Percentiles rank a stretch among this genome's conserved stretches.
Conservation (phyloP, 2,113 vertebrate genomes). For the Leptobrachium ailaonicum region DNA sequence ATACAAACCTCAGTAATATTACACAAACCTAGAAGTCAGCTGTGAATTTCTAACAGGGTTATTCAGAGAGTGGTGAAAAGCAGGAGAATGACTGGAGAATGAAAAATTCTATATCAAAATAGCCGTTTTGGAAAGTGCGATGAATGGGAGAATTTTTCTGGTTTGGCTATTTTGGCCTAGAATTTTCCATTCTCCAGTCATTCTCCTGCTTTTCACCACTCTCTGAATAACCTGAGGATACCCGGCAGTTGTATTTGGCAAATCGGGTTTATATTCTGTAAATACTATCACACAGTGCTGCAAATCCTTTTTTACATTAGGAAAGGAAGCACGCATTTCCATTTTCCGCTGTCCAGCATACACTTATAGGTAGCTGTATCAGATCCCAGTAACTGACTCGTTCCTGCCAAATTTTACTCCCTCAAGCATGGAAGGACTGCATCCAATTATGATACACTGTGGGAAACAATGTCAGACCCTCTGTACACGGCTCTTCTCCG, state of each 20-base stretch:
- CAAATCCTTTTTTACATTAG: neutral
- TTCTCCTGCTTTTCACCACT: too few species aligned
- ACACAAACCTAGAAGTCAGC: too few species aligned
- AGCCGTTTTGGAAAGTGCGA: too few species aligned
- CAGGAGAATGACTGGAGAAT: too few species aligned
- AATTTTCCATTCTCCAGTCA: too few species aligned
- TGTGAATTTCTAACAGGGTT: too few species aligned
- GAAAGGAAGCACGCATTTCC: neutral
- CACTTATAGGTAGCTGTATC: conserved; percentile 15
- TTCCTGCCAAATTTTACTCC: conserved; percentile 21
- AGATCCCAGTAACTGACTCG: conserved; percentile 11
- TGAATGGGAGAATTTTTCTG: too few species aligned
- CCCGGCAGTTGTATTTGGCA: neutral
- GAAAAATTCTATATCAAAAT: too few species aligned
- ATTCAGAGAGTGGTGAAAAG: too few species aligned
- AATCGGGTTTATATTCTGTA: neutral
- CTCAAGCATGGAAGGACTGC: conserved; percentile 33
- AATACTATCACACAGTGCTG: neutral
- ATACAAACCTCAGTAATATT: too few species aligned
- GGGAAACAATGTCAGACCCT: conserved; percentile 30
- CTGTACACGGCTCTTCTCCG: neutral
- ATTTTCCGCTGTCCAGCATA: neutral
- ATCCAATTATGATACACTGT: conserved; percentile 33
- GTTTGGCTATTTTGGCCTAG: too few species aligned
- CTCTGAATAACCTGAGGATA: too few species aligned